A percentile compares a stretch with the other conserved stretches of the same genome.
phyloP scores from a whole-genome alignment of 2,797 vertebrate genomes.

The Squalus acanthias region DNA sequence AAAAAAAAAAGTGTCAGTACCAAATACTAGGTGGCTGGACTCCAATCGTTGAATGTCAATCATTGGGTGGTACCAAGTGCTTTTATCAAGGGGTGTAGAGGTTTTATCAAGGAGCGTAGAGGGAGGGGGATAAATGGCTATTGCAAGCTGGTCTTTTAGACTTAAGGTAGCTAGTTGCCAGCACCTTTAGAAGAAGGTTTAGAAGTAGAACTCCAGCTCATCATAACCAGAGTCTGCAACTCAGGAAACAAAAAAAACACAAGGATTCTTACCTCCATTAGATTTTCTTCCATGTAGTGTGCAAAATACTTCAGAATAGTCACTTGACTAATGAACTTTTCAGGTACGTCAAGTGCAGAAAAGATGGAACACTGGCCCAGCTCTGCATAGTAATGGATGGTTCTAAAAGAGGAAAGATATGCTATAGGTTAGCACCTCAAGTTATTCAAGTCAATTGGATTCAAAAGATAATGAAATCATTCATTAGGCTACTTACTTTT shows the following conservation, averaged over 20 bases:
- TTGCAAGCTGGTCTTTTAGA: background rate
- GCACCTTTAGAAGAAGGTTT: background rate
- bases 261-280: constrained; percentile 88
- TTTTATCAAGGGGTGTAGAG: background rate
- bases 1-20: background rate
- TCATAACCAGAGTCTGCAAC: background rate
- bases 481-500: constrained; percentile 71
- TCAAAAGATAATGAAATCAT: background rate
- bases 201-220: background rate
- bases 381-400: constrained; percentile 91
- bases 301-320: constrained; percentile 97
- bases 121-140: background rate
- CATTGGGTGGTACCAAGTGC: background rate
- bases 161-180: background rate
- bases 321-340: constrained; percentile 90
- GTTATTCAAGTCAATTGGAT: background rate
- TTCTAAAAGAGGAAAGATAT: constrained; percentile 57
- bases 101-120: background rate
- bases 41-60: background rate
- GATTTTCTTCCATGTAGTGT: constrained; percentile 98
- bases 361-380: constrained; percentile 88
- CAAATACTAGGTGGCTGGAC: background rate
- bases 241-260: background rate
- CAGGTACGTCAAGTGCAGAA: constrained; percentile 77
- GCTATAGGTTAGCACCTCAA: background rate